Evolutionary conservation across 2,797 vertebrate genomes (phyloP).

Genomic region (Luscinia megarhynchos): DNA sequence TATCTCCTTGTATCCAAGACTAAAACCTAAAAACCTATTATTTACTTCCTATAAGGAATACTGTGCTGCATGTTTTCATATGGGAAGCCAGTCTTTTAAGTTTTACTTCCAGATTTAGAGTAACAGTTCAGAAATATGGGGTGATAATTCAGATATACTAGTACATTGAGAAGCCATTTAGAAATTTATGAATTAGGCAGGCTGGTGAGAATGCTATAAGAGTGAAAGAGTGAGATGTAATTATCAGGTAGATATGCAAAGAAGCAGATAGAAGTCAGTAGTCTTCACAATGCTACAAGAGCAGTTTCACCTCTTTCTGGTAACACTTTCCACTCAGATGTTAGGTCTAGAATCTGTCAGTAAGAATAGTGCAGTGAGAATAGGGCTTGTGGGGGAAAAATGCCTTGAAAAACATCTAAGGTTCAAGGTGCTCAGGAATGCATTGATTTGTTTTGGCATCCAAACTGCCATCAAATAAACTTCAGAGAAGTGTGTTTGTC

Average conservation of each 20-base stretch:
- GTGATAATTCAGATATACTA: background rate
- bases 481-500: background rate
- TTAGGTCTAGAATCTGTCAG: background rate
- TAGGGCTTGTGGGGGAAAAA: accelerated
- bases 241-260: background rate
- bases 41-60: background rate
- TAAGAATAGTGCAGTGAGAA: background rate
- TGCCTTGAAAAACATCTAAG: background rate
- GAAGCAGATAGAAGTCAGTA: background rate
- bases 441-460: background rate
- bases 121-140: background rate
- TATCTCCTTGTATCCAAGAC: slow-evolving; percentile 13
- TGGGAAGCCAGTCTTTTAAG: background rate
- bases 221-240: background rate
- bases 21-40: background rate
- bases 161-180: background rate
- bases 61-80: background rate
- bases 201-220: background rate
- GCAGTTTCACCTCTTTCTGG: background rate
- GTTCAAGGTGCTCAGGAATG: background rate
- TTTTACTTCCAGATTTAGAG: background rate
- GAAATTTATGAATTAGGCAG: background rate
- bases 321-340: background rate
- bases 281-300: background rate
- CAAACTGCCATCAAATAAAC: background rate